Conservation (phyloP, 2,888 invertebrate species). For the Alsophila aescularia region DNA sequence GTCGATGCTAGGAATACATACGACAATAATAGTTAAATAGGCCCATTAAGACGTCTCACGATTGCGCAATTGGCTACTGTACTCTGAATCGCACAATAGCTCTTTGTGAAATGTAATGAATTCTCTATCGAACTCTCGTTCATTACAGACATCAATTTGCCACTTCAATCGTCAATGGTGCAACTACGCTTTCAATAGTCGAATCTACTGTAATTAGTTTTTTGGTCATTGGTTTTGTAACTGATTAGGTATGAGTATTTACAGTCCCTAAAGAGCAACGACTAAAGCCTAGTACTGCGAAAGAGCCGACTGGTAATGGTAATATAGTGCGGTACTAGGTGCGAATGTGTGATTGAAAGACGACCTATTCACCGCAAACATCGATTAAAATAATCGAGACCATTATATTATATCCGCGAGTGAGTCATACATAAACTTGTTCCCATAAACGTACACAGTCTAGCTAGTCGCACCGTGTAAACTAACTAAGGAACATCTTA, state of each 20-base stretch:
- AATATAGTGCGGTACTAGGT: slow-evolving; percentile 4
- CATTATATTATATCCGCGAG: slow-evolving; percentile 34
- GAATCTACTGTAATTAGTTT: slow-evolving; percentile 29
- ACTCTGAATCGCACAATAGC: slow-evolving; percentile 49
- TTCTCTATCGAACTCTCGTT: slow-evolving; percentile 48
- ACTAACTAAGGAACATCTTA: slow-evolving; percentile 60
- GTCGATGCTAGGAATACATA: slow-evolving; percentile 49
- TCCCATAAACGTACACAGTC: slow-evolving; percentile 17
- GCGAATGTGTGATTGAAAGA: slow-evolving; percentile 14
- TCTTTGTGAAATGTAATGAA: slow-evolving; percentile 60
- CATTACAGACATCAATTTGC: slow-evolving; percentile 46
- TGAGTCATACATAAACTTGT: slow-evolving; percentile 34
- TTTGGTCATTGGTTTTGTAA: slow-evolving; percentile 12
- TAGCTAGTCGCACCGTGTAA: slow-evolving; percentile 28
- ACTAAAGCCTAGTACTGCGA: not conserved
- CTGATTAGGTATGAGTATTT: slow-evolving; percentile 16
- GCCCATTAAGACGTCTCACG: slow-evolving; percentile 55
- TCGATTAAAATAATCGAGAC: slow-evolving; percentile 37
- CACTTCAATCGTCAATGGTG: slow-evolving; percentile 32
- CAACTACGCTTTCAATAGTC: slow-evolving; percentile 33
- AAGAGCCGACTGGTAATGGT: not conserved
- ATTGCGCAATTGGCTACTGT: slow-evolving; percentile 51
- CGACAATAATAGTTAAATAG: slow-evolving; percentile 48
- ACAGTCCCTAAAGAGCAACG: not conserved
- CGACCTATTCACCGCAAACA: slow-evolving; percentile 32